Conservation (phyloP, 2,888 invertebrate species). For the Thecocarcelia acutangulata region DNA sequence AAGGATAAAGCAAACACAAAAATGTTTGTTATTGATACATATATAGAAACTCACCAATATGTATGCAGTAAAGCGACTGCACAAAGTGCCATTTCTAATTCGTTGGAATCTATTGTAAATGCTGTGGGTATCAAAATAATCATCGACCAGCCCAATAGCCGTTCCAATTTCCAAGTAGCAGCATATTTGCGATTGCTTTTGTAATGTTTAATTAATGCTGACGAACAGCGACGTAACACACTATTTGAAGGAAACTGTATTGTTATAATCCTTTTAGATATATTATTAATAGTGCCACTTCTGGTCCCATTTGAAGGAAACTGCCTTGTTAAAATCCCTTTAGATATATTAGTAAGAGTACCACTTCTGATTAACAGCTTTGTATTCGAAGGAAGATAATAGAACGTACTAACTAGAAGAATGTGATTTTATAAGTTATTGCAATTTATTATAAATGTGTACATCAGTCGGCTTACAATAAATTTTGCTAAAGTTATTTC, state of each 20-base stretch:
- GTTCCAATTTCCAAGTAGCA: slow-evolving; percentile 51
- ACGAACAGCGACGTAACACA: not conserved
- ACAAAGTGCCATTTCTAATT: slow-evolving; percentile 42
- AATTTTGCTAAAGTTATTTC: slow-evolving; percentile 19
- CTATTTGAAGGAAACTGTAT: not conserved
- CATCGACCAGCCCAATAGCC: slow-evolving; percentile 39
- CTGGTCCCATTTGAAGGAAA: not conserved
- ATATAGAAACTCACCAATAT: slow-evolving; percentile 31
- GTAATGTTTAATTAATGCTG: slow-evolving; percentile 46
- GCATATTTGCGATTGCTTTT: slow-evolving; percentile 53
- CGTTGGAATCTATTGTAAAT: slow-evolving; percentile 48
- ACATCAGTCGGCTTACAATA: slow-evolving; percentile 17
- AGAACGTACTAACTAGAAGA: not conserved
- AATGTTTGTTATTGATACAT: too few relatives aligned
- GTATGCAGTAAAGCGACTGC: slow-evolving; percentile 34
- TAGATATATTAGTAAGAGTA: not conserved
- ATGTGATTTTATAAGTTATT: not conserved
- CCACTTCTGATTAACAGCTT: not conserved
- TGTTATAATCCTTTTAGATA: not conserved
- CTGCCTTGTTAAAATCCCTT: not conserved
- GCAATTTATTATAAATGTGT: too few relatives aligned
- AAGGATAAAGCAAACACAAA: not conserved
- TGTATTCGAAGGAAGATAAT: not conserved
- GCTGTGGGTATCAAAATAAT: slow-evolving; percentile 36
- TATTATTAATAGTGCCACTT: not conserved